Conservation (phyloP, 2,797 vertebrate genomes). For the Pipistrellus pipistrellus region DNA sequence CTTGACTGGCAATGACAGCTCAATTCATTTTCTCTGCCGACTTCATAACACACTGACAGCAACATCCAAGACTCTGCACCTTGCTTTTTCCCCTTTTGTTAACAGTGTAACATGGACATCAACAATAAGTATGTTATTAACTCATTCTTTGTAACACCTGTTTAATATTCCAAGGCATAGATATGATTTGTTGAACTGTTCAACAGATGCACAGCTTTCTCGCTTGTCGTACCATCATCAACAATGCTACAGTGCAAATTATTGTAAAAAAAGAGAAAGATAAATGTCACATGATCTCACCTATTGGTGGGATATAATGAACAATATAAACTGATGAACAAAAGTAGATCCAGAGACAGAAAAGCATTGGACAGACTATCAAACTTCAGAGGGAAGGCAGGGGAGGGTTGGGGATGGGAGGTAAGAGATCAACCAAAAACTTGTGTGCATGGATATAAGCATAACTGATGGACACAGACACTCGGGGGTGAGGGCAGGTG, state of each 20-base stretch:
- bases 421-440: too few relatives aligned
- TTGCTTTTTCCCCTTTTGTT: not conserved
- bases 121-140: not conserved
- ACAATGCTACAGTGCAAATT: not conserved
- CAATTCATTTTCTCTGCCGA: not conserved
- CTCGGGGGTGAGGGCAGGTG: too few relatives aligned
- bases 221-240: slow-evolving; percentile 19
- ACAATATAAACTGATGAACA: too few relatives aligned
- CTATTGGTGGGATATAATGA: too few relatives aligned
- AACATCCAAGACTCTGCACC: not conserved
- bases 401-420: too few relatives aligned
- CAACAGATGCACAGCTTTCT: not conserved
- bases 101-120: not conserved
- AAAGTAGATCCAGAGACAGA: too few relatives aligned
- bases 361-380: too few relatives aligned
- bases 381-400: too few relatives aligned
- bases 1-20: not conserved
- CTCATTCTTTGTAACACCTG: not conserved
- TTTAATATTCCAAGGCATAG: not conserved
- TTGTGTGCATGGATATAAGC: too few relatives aligned
- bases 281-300: too few relatives aligned
- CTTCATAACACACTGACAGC: not conserved
- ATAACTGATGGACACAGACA: too few relatives aligned
- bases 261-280: not conserved
- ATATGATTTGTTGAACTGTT: slow-evolving; percentile 1